Percentiles rank a stretch among this genome's conserved stretches.
These are phyloP conservation scores for Alloscopus bannaensis DNA, from an alignment of 2,888 invertebrate genomes.

Conservation along the genomic window DNA sequence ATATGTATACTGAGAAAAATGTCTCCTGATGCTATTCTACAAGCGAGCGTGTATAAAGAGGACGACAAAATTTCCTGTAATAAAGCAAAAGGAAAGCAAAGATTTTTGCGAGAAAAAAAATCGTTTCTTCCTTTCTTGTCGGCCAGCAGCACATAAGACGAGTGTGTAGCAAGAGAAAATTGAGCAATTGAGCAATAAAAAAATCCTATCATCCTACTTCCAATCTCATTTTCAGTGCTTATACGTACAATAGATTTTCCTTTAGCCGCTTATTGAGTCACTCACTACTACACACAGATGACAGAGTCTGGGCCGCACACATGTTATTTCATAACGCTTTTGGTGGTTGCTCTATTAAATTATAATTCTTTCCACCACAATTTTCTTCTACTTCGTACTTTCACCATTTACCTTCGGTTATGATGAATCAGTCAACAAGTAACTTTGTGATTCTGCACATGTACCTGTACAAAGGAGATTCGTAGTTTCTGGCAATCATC, in stretches of 20 bases:
- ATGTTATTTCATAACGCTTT: constrained; percentile 26
- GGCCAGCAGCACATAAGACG: too few species aligned
- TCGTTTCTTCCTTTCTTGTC: too few species aligned
- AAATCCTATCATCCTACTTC: constrained; percentile 49
- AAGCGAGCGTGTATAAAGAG: too few species aligned
- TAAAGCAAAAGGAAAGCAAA: too few species aligned
- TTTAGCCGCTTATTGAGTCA: too few species aligned
- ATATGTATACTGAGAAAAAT: too few species aligned
- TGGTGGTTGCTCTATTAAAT: constrained; percentile 49
- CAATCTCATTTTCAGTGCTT: constrained; percentile 19
- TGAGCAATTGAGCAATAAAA: constrained; percentile 58
- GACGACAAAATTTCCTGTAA: too few species aligned
- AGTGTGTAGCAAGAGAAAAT: constrained; percentile 48
- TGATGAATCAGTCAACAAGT: constrained; percentile 52
- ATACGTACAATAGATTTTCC: neutral
- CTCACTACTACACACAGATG: neutral
- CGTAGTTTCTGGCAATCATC: neutral
- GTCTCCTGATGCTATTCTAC: too few species aligned
- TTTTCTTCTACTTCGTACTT: constrained; percentile 30
- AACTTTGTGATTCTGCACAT: neutral
- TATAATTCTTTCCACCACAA: constrained; percentile 36
- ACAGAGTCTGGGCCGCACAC: neutral
- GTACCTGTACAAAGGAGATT: neutral
- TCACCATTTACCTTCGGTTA: too few species aligned
- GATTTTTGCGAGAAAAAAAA: too few species aligned